Percentiles rank a stretch among this genome's conserved stretches.
Conservation (phyloP, 2,113 vertebrate genomes). For the Nansenia antarctica region DNA sequence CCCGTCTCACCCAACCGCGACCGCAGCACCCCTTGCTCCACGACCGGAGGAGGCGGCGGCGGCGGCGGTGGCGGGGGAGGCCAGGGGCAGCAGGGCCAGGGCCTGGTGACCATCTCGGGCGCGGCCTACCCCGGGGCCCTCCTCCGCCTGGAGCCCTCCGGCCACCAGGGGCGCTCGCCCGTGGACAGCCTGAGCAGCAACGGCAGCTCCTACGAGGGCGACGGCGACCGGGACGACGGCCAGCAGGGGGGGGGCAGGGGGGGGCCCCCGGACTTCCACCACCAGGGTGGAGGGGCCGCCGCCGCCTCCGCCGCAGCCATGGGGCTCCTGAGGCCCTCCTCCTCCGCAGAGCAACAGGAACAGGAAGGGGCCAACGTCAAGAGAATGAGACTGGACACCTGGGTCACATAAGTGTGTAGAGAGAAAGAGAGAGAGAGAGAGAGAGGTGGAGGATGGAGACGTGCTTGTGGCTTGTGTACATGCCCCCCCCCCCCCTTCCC, state of each 20-base stretch:
- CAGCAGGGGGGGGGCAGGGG: constrained; percentile 44
- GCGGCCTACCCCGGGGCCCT: constrained; percentile 77
- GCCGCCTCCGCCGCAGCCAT: constrained; percentile 66
- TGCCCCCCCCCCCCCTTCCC: constrained; percentile 36
- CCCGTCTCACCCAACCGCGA: constrained; percentile 92
- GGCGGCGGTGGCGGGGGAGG: too few relatives aligned
- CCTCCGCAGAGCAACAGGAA: constrained; percentile 78
- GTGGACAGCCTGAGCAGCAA: constrained; percentile 94
- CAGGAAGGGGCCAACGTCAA: constrained; percentile 87
- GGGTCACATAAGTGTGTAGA: constrained; percentile 86
- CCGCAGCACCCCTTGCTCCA: constrained; percentile 84
- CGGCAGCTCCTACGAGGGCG: constrained; percentile 91
- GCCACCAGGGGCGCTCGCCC: constrained; percentile 79
- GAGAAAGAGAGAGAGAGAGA: background rate
- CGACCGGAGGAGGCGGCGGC: constrained; percentile 48
- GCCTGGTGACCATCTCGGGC: constrained; percentile 64
- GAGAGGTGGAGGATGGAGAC: constrained; percentile 47
- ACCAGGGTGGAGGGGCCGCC: constrained; percentile 71
- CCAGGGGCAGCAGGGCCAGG: too few relatives aligned
- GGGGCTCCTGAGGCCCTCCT: constrained; percentile 80
- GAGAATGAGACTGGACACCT: constrained; percentile 92
- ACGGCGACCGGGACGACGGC: constrained; percentile 88
- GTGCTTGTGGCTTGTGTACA: constrained; percentile 62
- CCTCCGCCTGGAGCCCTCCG: constrained; percentile 84
- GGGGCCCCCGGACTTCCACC: constrained; percentile 65